phyloP scores from a whole-genome alignment of 2,888 invertebrate genomes.

The Leptinotarsa tumamoca region DNA sequence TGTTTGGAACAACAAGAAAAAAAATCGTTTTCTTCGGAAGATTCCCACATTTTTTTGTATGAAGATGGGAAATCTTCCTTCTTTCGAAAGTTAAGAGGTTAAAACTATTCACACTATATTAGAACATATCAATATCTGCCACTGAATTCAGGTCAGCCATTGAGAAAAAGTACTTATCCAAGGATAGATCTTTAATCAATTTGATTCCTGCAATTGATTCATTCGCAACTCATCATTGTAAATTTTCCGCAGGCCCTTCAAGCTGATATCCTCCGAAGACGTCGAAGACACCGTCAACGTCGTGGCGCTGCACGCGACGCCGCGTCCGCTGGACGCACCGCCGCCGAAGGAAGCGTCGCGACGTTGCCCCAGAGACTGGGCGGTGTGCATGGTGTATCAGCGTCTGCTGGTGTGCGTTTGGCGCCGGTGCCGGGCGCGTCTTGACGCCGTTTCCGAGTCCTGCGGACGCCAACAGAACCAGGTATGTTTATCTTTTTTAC shows the following conservation, averaged over 20 bases:
- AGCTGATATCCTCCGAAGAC: slow-evolving; percentile 19
- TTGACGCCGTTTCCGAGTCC: slow-evolving; percentile 45
- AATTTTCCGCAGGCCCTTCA: slow-evolving; percentile 20
- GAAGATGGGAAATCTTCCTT: too few relatives aligned
- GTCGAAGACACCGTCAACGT: slow-evolving; percentile 24
- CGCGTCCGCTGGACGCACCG: slow-evolving; percentile 49
- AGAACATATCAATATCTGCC: too few relatives aligned
- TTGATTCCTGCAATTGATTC: background rate
- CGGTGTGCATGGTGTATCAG: slow-evolving; percentile 51
- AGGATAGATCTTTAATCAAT: background rate
- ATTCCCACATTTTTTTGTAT: too few relatives aligned
- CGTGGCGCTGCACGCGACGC: slow-evolving; percentile 49
- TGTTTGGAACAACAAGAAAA: too few relatives aligned
- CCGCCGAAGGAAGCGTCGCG: slow-evolving; percentile 47
- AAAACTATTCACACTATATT: too few relatives aligned
- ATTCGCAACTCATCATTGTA: background rate
- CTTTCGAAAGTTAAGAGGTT: too few relatives aligned
- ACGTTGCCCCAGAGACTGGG: slow-evolving; percentile 53
- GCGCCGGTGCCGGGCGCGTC: slow-evolving; percentile 50
- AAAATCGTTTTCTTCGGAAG: too few relatives aligned
- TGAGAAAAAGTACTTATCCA: too few relatives aligned
- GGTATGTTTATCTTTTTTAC: slow-evolving; percentile 14
- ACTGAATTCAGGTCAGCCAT: too few relatives aligned
- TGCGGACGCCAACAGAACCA: slow-evolving; percentile 45
- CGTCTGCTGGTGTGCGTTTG: slow-evolving; percentile 51